Evolutionary conservation across 2,797 vertebrate genomes (phyloP), one percentile per base, ranked within the genome.

Genomic region (Kryptopterus vitreolus): DNA sequence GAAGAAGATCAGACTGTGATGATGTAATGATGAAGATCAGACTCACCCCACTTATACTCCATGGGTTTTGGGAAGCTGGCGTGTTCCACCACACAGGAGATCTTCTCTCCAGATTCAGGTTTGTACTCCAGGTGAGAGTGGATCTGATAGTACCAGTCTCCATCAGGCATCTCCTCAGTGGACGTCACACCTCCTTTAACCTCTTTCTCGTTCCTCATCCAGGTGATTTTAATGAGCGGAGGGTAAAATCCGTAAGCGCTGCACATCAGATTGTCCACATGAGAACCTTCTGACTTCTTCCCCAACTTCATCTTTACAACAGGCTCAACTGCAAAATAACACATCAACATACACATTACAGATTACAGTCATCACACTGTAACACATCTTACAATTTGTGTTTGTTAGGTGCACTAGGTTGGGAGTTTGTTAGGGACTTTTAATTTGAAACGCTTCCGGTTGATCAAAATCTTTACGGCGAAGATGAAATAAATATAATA

Each of bases 181-280:
- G 73, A 78, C 29, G 69, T 71, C 29, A 1, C 0, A 50, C 82
- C 84, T 9, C 88, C 80, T 3, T 73, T 76, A 31, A 90, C 22
- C 3, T 63, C 38, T 9, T 85, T 10, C 31, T 90, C 90, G 0
- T 94, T 86, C 62, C 84, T 93, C 84, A 86, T 79, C 93, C 94
- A 95, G 0, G 77, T 86, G 43, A 95, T 59, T 22, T 3, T 69
- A 83, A 94, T 92, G 0, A 80, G 71, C 13, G 88, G 89, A 0
- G 94, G 94, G 75, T 93, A 94, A 84, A 94, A 95, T 78, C 84
- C 83, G 85, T 91, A 91, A 1, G 81, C 91, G 0, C 91, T 92
- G 85, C 94, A 94, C 61, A 88, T 18, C 4, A 95, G 83, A 77
- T 89, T 87, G 35, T 57, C 73, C 0, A 88, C 76, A 58, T 78